Conservation (phyloP, 2,797 vertebrate genomes). For the Myoxocephalus aenaeus region DNA sequence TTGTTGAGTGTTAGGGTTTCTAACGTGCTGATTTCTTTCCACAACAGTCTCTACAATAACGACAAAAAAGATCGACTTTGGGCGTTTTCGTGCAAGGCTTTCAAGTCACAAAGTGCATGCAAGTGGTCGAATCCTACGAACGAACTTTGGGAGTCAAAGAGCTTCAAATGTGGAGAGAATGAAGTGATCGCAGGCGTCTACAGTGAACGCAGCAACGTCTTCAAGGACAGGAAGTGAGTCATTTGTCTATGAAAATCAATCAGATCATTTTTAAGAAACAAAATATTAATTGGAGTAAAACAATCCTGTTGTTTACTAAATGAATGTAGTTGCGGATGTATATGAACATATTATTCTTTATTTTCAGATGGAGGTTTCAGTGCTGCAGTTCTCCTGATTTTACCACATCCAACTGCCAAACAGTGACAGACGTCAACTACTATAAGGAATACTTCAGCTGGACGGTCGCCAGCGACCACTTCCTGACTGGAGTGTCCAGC, state of each 20-base stretch:
- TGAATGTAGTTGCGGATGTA: background rate
- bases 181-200: background rate
- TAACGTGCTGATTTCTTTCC: background rate
- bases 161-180: constrained; percentile 14
- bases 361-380: constrained; percentile 36
- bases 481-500: too few species aligned
- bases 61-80: background rate
- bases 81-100: constrained; percentile 18
- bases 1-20: background rate
- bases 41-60: background rate
- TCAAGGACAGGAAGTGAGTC: constrained; percentile 10
- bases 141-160: accelerated
- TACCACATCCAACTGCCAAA: background rate
- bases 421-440: constrained; percentile 6
- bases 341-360: background rate
- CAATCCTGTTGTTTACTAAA: background rate
- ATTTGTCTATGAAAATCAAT: background rate
- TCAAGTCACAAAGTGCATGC: background rate
- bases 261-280: too few species aligned
- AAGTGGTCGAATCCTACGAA: background rate
- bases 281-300: background rate
- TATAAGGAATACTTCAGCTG: background rate
- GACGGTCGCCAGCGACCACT: too few species aligned
- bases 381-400: constrained; percentile 17
- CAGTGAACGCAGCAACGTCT: background rate